A percentile compares a stretch with the other conserved stretches of the same genome.
Conservation (phyloP, 2,888 invertebrate genomes). For the Lottia scabra region DNA sequence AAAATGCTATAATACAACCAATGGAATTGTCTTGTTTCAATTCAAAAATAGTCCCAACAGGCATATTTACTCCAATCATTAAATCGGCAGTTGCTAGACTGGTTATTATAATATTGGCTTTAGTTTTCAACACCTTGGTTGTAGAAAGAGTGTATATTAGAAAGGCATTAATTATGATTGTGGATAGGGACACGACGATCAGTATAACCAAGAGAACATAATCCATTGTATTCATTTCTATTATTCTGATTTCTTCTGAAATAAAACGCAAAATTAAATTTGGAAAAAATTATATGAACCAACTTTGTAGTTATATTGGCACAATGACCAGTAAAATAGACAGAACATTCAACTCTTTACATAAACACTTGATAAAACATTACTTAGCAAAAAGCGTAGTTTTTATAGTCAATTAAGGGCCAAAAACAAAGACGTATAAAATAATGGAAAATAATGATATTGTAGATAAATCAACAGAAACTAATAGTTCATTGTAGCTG, state of each 20-base stretch:
- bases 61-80: background rate
- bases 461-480: too few species aligned
- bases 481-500: too few species aligned
- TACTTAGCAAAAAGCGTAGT: too few species aligned
- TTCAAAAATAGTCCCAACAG: slow-evolving; percentile 2
- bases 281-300: background rate
- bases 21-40: background rate
- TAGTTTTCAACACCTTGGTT: background rate
- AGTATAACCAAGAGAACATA: slow-evolving; percentile 5
- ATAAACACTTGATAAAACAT: too few species aligned
- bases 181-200: background rate
- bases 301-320: too few species aligned
- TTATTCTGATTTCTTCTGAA: background rate
- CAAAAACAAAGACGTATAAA: too few species aligned
- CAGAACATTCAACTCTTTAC: too few species aligned
- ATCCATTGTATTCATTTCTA: background rate
- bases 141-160: background rate
- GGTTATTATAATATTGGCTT: slow-evolving; percentile 9
- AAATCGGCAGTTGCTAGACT: slow-evolving; percentile 13
- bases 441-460: too few species aligned
- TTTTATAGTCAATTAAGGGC: too few species aligned
- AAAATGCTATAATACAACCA: background rate
- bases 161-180: background rate
- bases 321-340: too few species aligned
- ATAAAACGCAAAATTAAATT: background rate